Evolutionary conservation across 2,113 vertebrate genomes (phyloP).

Genomic region (Oncorhynchus tshawytscha): DNA sequence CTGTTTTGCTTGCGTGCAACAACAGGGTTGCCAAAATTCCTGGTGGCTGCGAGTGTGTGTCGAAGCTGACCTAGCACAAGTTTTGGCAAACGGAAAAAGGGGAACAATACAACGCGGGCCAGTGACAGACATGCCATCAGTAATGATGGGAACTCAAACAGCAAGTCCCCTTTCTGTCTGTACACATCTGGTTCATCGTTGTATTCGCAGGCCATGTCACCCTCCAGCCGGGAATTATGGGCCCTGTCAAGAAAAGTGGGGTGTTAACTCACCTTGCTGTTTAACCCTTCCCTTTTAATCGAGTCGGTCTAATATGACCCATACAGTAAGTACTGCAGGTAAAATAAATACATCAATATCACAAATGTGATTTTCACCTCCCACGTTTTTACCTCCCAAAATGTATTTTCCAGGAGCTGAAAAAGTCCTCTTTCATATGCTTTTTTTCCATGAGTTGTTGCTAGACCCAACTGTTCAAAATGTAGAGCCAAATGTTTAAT

Average conservation of each 20-base stretch:
- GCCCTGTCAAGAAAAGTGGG: too few relatives aligned
- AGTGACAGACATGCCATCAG: slow-evolving; percentile 80
- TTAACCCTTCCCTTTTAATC: background rate
- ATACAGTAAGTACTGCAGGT: background rate
- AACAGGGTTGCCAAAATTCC: slow-evolving; percentile 87
- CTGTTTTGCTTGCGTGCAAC: slow-evolving; percentile 94
- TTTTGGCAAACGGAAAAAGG: slow-evolving; percentile 84
- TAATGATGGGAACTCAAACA: slow-evolving; percentile 79
- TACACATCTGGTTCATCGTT: slow-evolving; percentile 80
- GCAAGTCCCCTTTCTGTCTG: slow-evolving; percentile 72
- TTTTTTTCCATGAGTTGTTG: too few relatives aligned
- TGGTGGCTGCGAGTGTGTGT: slow-evolving; percentile 72
- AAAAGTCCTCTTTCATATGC: too few relatives aligned
- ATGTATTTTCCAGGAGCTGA: too few relatives aligned
- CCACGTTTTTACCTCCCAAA: too few relatives aligned
- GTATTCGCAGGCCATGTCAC: too few relatives aligned
- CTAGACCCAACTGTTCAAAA: too few relatives aligned
- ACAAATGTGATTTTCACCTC: too few relatives aligned
- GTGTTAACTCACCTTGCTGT: background rate
- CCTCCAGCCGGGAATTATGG: too few relatives aligned
- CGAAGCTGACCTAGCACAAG: slow-evolving; percentile 84
- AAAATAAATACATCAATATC: too few relatives aligned
- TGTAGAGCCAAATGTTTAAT: too few relatives aligned
- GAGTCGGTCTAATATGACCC: too few relatives aligned
- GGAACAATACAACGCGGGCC: slow-evolving; percentile 72